Base-by-base conservation (phyloP, 2,888 invertebrate species). In the Pinctada fucata region DNA sequence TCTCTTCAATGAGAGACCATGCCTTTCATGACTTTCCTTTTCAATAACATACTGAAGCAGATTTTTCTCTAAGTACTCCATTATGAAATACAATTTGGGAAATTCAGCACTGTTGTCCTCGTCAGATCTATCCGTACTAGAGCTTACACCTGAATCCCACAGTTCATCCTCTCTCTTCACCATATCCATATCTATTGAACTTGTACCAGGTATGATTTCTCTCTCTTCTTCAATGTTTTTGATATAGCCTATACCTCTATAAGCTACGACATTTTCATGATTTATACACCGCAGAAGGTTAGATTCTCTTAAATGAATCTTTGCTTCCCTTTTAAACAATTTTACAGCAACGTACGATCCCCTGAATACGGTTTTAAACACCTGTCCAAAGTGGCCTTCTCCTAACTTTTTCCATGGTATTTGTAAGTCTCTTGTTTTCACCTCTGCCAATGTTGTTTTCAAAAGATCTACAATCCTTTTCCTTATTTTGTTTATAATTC, bases 211-310 rank as follows among this genome's bases (percentile, higher is more conserved):
- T 2, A 77, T 10, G 8, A 52, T 51, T 1, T 45, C 16, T 31
- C 50, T 71, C 64, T 80, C 52, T 49, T 75, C 66, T 50, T 72
- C 72, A n/a, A 63, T 48, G 49, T 70, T 13, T 10, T 75, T 52
- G 3, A 83, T 70, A 49, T 79, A 78, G 1, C 83, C 83, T 49
- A 78, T 79, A 0, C 83, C 83, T 8, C 81, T 72, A 64, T 76
- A 83, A 8, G 81, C 79, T 51, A 83, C 71, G 3, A 83, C 76
- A 66, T 83, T 81, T 16, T 81, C 81, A 64, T 83, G 83, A 58
- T 78, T 79, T 3, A 83, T 52, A 47, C 58, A 76, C 50, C 78
- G 66, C 2, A 81, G 76, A 51, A 81, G 68, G 2, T 76, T 78
- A 3, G 79, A 75, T 51, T 82, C 78, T 13, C 79, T 51, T 3